Percentiles rank a stretch among this genome's conserved stretches.
Conservation (phyloP, 1,140 invertebrate genomes). For the Anagrus nilaparvatae region DNA sequence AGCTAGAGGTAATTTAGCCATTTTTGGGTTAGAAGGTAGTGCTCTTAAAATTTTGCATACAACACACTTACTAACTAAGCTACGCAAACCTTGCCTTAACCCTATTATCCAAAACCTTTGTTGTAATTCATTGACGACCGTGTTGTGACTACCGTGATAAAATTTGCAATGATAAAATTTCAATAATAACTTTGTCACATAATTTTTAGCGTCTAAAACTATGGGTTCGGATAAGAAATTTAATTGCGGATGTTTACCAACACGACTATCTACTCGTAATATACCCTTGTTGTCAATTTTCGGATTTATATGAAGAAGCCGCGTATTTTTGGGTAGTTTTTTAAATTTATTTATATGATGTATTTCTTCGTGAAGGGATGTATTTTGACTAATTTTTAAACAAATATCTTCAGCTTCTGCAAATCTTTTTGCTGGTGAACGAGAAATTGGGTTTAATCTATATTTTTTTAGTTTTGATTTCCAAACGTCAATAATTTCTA, state of each 20-base stretch:
- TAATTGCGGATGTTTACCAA: neutral
- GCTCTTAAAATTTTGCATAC: neutral
- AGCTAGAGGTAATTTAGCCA: slow-evolving; percentile 18
- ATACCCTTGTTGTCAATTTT: neutral
- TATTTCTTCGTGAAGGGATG: neutral
- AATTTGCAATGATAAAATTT: slow-evolving; percentile 14
- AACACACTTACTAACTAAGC: neutral
- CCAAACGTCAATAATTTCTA: no score
- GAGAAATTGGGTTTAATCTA: no score
- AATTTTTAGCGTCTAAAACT: slow-evolving; percentile 1
- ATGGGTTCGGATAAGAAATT: neutral
- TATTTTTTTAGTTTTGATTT: no score
- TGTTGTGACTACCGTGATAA: slow-evolving; percentile 14
- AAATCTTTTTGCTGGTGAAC: no score
- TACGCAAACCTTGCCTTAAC: slow-evolving; percentile 12
- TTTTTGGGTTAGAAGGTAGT: slow-evolving; percentile 9
- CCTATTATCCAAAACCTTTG: slow-evolving; percentile 18
- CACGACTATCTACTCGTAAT: neutral
- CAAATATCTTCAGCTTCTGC: neutral
- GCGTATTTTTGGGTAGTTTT: neutral
- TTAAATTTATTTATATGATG: neutral
- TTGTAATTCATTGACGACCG: slow-evolving; percentile 16
- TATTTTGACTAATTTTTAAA: neutral
- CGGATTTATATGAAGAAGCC: neutral
- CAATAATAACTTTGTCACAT: slow-evolving; percentile 5